These are phyloP conservation scores for Notolepis coatsorum DNA, from an alignment of 2,797 vertebrate genomes.

Conservation along the genomic window DNA sequence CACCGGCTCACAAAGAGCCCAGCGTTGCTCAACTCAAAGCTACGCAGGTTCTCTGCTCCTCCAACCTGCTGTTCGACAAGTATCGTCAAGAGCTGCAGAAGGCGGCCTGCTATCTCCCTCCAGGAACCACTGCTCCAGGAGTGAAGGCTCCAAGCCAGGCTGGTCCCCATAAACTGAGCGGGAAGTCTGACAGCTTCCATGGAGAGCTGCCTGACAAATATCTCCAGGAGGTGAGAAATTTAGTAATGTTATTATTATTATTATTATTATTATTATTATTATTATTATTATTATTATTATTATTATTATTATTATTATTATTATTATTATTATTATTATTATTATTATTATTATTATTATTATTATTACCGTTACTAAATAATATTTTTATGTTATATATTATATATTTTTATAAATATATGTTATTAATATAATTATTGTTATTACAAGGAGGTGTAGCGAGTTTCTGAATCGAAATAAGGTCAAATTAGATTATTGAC, in stretches of 20 bases:
- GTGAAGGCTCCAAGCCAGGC: conserved; percentile 80
- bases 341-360: too few species aligned
- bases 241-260: background rate
- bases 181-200: conserved; percentile 85
- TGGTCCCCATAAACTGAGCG: conserved; percentile 75
- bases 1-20: conserved; percentile 67
- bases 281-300: too few species aligned
- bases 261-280: too few species aligned
- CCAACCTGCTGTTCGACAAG: conserved; percentile 85
- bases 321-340: too few species aligned
- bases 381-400: too few species aligned
- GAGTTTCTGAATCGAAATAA: too few species aligned
- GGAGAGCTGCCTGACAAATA: conserved; percentile 84
- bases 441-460: too few species aligned
- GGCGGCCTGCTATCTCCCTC: conserved; percentile 79
- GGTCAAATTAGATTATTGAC: too few species aligned
- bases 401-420: too few species aligned
- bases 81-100: conserved; percentile 91
- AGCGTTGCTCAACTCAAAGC: conserved; percentile 72
- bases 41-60: conserved; percentile 63
- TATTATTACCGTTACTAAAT: too few species aligned
- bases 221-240: conserved; percentile 72
- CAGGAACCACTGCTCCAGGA: conserved; percentile 81
- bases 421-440: too few species aligned
- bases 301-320: too few species aligned